Evolutionary conservation across 2,888 invertebrate genomes (phyloP).

Genomic region (Pseudococcus jackbeardsleyi): DNA sequence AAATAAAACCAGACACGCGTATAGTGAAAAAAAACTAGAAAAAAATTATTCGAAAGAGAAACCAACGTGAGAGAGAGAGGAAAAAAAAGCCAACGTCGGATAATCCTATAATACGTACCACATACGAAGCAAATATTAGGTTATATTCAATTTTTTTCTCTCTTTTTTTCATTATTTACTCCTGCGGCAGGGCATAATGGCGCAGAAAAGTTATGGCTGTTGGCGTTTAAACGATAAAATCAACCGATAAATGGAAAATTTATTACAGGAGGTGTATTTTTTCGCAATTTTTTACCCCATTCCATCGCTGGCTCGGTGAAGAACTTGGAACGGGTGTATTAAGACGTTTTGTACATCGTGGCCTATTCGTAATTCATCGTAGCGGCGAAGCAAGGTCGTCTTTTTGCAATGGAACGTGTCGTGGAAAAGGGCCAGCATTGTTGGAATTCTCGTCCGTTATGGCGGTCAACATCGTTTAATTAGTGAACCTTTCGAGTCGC

Average conservation of each 20-base stretch:
- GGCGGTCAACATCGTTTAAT: constrained; percentile 35
- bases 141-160: not conserved
- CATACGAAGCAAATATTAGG: not conserved
- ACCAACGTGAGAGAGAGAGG: not conserved
- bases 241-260: not conserved
- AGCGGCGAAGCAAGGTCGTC: not conserved
- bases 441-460: constrained; percentile 35
- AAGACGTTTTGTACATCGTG: too few relatives aligned
- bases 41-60: not conserved
- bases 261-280: not conserved
- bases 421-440: not conserved
- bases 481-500: constrained; percentile 42
- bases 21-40: not conserved
- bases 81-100: not conserved
- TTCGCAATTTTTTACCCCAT: not conserved
- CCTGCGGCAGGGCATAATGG: not conserved
- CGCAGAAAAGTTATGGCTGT: not conserved
- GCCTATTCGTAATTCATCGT: not conserved
- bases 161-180: not conserved
- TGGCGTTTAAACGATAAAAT: not conserved
- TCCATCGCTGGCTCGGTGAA: not conserved
- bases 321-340: too few relatives aligned
- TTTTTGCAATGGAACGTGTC: not conserved
- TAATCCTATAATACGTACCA: not conserved
- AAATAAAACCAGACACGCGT: not conserved